phyloP scores from a whole-genome alignment of 2,113 vertebrate genomes.

The Amblyopsis rosae region DNA sequence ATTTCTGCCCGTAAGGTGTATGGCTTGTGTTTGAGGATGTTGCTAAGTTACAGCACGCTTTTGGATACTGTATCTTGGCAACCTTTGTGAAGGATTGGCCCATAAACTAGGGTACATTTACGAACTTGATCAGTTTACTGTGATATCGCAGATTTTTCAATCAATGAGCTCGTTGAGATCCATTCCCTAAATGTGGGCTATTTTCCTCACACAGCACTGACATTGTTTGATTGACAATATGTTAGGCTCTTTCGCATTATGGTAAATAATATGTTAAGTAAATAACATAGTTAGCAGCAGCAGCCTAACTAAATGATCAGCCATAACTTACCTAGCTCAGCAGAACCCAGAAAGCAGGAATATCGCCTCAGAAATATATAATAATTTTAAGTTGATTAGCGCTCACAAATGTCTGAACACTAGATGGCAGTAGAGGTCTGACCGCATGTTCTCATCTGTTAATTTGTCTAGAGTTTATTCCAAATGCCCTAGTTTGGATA shows the following conservation, averaged over 20 bases:
- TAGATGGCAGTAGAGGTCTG: constrained; percentile 66
- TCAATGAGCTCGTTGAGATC: constrained; percentile 19
- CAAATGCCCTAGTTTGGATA: not conserved
- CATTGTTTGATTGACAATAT: no score
- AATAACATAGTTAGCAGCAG: no score
- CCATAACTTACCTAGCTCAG: no score
- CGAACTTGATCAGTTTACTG: constrained; percentile 48
- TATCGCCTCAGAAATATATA: not conserved
- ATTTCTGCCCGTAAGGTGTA: not conserved
- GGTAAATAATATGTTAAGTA: no score
- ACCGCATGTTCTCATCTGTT: constrained; percentile 26
- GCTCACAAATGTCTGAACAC: constrained; percentile 44
- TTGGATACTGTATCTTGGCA: constrained; percentile 61
- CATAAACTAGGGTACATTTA: constrained; percentile 39
- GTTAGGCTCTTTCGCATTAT: no score
- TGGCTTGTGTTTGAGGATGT: constrained; percentile 60
- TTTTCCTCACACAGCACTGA: no score
- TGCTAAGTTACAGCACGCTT: constrained; percentile 58
- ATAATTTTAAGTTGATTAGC: constrained; percentile 8
- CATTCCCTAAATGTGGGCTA: no score
- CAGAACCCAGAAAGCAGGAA: not conserved
- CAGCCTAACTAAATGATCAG: no score
- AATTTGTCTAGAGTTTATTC: constrained; percentile 17
- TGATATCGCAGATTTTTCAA: constrained; percentile 17
- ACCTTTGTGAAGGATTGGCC: constrained; percentile 54